Conservation (phyloP, 2,113 vertebrate genomes). For the Campylorhamphus procurvoides region DNA sequence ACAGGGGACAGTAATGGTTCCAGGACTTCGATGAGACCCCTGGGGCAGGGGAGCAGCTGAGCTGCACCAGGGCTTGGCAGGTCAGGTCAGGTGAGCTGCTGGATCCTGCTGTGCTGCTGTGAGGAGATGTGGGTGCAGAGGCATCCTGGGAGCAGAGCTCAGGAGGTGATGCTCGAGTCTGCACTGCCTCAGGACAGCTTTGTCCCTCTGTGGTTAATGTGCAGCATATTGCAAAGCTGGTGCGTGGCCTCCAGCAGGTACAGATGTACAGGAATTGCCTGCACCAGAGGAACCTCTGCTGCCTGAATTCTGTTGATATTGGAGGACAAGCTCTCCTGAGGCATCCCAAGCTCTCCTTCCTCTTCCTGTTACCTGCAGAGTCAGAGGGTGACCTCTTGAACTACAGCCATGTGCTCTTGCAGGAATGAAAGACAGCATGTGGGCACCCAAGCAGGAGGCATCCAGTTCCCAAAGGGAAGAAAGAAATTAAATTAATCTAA, state of each 20-base stretch:
- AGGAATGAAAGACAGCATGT: constrained; percentile 24
- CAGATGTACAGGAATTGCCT: background rate
- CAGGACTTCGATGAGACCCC: background rate
- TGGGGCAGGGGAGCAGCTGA: background rate
- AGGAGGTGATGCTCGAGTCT: background rate
- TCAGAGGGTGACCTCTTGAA: constrained; percentile 2
- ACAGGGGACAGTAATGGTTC: background rate
- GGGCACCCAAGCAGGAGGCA: constrained; percentile 37
- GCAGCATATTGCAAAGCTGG: background rate
- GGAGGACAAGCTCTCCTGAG: background rate
- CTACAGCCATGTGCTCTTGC: background rate
- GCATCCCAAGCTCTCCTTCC: background rate
- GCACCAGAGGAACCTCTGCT: background rate
- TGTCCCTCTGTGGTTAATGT: rapidly evolving
- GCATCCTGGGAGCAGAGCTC: background rate
- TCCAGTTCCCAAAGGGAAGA: constrained; percentile 31
- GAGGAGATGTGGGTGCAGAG: background rate
- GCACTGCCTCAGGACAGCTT: background rate
- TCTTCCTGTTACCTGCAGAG: background rate
- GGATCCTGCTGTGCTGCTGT: background rate
- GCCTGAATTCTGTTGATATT: background rate
- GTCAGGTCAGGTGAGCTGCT: rapidly evolving
- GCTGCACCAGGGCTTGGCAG: rapidly evolving
- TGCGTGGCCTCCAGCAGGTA: background rate
- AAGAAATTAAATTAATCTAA: constrained; percentile 71